A percentile compares a stretch with the other conserved stretches of the same genome.
phyloP scores from a whole-genome alignment of 2,113 vertebrate species.

The Oreochromis aureus region DNA sequence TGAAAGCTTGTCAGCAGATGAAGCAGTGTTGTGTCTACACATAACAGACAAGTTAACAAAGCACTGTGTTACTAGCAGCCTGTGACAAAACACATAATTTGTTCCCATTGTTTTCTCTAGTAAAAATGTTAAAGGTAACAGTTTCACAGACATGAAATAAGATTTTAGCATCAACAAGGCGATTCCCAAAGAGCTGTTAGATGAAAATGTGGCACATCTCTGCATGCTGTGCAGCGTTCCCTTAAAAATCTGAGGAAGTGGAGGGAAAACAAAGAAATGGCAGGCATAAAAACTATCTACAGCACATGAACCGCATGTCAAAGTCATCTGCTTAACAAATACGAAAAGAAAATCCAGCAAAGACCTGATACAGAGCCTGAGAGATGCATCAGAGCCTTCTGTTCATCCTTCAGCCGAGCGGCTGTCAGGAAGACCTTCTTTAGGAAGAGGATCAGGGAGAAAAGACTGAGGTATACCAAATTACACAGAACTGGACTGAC shows the following conservation, averaged over 20 bases:
- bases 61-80: not conserved
- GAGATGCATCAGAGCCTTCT: not conserved
- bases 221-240: accelerated
- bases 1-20: not conserved
- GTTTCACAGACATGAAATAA: not conserved
- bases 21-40: not conserved
- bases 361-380: not conserved
- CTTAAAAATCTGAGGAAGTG: not conserved
- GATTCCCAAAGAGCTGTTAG: not conserved
- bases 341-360: not conserved
- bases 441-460: not conserved
- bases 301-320: not conserved
- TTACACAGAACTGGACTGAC: not conserved
- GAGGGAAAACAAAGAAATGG: not conserved
- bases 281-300: not conserved
- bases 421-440: not conserved
- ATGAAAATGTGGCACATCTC: not conserved
- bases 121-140: not conserved
- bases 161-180: not conserved
- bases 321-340: not conserved
- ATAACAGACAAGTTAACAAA: not conserved
- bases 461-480: accelerated
- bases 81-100: not conserved
- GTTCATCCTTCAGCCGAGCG: accelerated
- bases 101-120: not conserved